These are phyloP conservation scores for Lasioglossum pauxillum DNA, from an alignment of 2,888 invertebrate species.

Conservation along the genomic window DNA sequence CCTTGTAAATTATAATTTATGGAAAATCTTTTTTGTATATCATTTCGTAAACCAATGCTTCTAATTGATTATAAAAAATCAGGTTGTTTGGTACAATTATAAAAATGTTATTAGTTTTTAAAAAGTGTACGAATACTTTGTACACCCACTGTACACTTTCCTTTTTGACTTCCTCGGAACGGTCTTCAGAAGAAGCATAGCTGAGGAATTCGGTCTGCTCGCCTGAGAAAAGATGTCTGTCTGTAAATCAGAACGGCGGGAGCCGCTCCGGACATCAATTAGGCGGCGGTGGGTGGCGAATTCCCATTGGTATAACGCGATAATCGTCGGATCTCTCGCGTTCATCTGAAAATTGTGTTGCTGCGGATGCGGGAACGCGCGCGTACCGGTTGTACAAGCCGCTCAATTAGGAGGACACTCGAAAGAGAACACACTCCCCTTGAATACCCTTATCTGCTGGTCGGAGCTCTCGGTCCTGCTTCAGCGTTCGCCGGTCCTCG, in stretches of 20 bases:
- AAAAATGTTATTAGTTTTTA: too few species aligned
- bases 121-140: too few species aligned
- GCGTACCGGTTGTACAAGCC: slow-evolving; percentile 53
- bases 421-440: slow-evolving; percentile 64
- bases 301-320: slow-evolving; percentile 44
- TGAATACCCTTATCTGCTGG: slow-evolving; percentile 47
- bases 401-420: slow-evolving; percentile 76
- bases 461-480: slow-evolving; percentile 40
- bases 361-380: slow-evolving; percentile 37
- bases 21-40: too few species aligned
- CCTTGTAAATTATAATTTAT: too few species aligned
- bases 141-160: too few species aligned
- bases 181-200: background rate
- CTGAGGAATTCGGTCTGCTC: background rate
- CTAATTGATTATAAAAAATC: too few species aligned
- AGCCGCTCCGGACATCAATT: slow-evolving; percentile 13
- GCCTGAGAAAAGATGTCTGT: slow-evolving; percentile 12
- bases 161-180: background rate
- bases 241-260: background rate
- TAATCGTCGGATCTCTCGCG: slow-evolving; percentile 47
- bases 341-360: slow-evolving; percentile 53
- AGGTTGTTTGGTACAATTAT: too few species aligned
- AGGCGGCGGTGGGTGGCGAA: slow-evolving; percentile 9
- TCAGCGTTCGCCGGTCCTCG: slow-evolving; percentile 46
- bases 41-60: too few species aligned